Base-by-base conservation (phyloP, 1,140 invertebrate genomes). In the Calephelis nemesis region DNA sequence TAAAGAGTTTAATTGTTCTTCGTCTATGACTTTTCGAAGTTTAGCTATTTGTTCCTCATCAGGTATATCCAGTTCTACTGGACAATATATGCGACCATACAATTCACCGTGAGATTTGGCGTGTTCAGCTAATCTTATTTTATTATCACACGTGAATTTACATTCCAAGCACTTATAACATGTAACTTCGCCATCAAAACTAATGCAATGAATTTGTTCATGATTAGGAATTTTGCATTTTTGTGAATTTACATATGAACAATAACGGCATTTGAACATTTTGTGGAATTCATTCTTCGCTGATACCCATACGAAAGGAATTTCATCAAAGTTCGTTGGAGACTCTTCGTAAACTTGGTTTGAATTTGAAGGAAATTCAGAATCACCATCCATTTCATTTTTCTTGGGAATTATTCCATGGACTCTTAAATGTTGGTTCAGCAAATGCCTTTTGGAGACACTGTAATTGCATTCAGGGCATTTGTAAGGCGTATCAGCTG, bases 211-310 rank as follows among this genome's bases (percentile, higher is more conserved):
- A 94, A 97, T 96, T 83, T 95, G 95, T 84, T 98, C 96, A 86
- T 98, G 97, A 72, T 97, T 96, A n/a, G 94, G 93, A 45, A 98
- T 95, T 82, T 97, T 97, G 47, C 95, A 94, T 88, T 96, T 95
- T 47, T 95, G 90, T 8, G 94, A 91, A 80, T 97, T 97, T 1
- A 97, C 95, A 83, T 97, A 96, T 0, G 97, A 97, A 85, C 97
- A 98, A 79, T 94, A 95, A 45, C 95, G 93, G 81, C 97, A 98
- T 80, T 97, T 97, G 75, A 96, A 95, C 94, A 98, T 96, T 88
- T 97, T 97, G 9, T 94, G 93, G 68, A 97, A 95, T 10, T 94
- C 94, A 15, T 95, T 95, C 71, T 93, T 93, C 7, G 93, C 93
- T 0, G 95, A 95, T 0, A 96, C 95, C 95, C 95, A 96, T 1